phyloP scores from a whole-genome alignment of 2,888 invertebrate genomes.

The Drosophila mercatorum region DNA sequence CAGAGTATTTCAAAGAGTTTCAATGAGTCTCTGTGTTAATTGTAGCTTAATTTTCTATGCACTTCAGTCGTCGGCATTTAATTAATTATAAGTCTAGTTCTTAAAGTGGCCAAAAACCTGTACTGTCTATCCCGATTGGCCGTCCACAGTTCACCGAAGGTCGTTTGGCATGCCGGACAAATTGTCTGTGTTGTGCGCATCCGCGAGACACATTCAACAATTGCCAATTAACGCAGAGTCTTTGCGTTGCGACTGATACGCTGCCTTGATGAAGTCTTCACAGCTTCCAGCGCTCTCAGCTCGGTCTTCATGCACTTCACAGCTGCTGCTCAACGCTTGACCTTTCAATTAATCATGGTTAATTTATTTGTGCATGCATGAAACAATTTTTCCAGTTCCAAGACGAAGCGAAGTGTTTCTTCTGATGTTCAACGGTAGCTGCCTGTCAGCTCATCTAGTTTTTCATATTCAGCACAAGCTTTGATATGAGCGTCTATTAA shows the following conservation, averaged over 20 bases:
- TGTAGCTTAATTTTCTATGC: slow-evolving; percentile 57
- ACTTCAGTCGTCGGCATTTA: slow-evolving; percentile 37
- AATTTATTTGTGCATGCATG: slow-evolving; percentile 54
- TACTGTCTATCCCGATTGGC: slow-evolving; percentile 32
- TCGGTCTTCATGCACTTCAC: slow-evolving; percentile 52
- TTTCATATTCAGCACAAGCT: slow-evolving; percentile 51
- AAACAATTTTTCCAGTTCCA: slow-evolving; percentile 47
- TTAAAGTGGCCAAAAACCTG: slow-evolving; percentile 27
- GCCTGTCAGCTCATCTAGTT: slow-evolving; percentile 53
- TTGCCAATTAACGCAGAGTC: slow-evolving; percentile 54
- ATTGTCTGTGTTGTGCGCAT: slow-evolving; percentile 23
- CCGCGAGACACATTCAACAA: slow-evolving; percentile 44
- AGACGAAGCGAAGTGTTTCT: background rate
- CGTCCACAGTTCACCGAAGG: slow-evolving; percentile 42
- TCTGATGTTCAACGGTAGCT: slow-evolving; percentile 51
- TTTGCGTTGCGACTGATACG: slow-evolving; percentile 11
- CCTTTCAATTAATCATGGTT: slow-evolving; percentile 76
- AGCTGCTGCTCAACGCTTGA: slow-evolving; percentile 51
- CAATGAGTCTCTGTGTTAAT: slow-evolving; percentile 53
- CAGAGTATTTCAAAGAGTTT: slow-evolving; percentile 18
- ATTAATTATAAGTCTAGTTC: slow-evolving; percentile 53
- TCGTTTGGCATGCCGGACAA: slow-evolving; percentile 23
- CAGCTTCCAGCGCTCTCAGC: slow-evolving; percentile 30
- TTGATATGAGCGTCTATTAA: slow-evolving; percentile 39
- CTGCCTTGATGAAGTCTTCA: slow-evolving; percentile 53